A percentile compares a stretch with the other conserved stretches of the same genome.
Conservation (phyloP, 2,888 invertebrate genomes). For the Dryomyza anilis region DNA sequence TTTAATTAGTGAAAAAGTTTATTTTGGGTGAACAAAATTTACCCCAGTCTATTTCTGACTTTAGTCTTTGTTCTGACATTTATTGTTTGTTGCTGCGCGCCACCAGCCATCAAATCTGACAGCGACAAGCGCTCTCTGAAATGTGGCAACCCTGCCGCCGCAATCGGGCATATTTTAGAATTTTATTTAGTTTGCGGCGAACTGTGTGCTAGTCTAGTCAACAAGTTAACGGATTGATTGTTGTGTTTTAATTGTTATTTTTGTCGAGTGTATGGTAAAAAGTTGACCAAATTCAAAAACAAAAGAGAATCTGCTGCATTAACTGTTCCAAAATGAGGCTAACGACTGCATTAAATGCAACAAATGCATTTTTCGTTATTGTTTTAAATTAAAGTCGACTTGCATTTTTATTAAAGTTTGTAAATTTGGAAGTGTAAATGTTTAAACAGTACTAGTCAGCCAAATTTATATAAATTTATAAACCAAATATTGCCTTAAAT, state of each 20-base stretch:
- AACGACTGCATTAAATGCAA: neutral
- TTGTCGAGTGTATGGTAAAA: too few relatives aligned
- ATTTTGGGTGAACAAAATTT: neutral
- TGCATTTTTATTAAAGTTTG: too few relatives aligned
- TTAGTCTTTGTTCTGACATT: conserved; percentile 28
- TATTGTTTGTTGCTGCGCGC: conserved; percentile 15
- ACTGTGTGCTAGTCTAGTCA: conserved; percentile 38
- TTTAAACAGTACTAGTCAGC: too few relatives aligned
- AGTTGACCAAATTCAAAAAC: too few relatives aligned
- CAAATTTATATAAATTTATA: too few relatives aligned
- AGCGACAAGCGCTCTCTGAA: neutral
- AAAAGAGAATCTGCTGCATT: neutral
- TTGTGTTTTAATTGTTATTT: neutral
- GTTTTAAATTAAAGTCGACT: neutral
- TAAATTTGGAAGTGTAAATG: too few relatives aligned
- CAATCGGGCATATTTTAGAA: neutral
- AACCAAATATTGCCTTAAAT: too few relatives aligned
- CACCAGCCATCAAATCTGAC: too few relatives aligned
- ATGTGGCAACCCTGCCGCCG: neutral
- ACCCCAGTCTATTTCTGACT: conserved; percentile 18
- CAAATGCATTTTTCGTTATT: neutral
- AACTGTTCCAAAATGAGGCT: too few relatives aligned
- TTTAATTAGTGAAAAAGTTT: too few relatives aligned
- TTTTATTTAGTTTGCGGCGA: conserved; percentile 34
- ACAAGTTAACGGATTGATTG: conserved; percentile 33